Conservation (phyloP, 1,140 invertebrate genomes). For the Penaeus vannamei region DNA sequence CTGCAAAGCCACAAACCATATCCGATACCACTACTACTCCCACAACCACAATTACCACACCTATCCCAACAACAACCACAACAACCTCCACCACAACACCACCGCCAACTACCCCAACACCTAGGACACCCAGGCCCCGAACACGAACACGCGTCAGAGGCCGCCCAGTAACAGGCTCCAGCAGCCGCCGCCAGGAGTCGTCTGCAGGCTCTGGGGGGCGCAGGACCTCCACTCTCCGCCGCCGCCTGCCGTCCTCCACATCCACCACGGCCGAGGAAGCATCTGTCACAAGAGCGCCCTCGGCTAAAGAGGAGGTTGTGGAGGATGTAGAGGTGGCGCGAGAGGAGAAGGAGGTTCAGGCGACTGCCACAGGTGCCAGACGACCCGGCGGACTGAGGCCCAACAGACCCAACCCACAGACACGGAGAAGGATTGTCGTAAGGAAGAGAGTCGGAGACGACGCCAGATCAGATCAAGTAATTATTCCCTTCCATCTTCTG, state of each 20-base stretch:
- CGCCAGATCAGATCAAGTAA: constrained; percentile 48
- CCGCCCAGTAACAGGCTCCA: not conserved
- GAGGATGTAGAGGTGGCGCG: not conserved
- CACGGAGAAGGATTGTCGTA: constrained; percentile 45
- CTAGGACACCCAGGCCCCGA: constrained; percentile 36
- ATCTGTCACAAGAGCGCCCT: not conserved
- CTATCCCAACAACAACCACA: constrained; percentile 29
- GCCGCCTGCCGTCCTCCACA: not conserved
- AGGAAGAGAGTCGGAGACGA: constrained; percentile 40
- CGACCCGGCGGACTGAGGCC: not conserved
- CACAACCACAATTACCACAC: constrained; percentile 32
- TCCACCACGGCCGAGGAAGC: not conserved
- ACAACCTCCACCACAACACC: constrained; percentile 45
- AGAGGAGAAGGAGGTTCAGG: not conserved
- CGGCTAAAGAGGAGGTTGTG: not conserved
- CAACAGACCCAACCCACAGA: not conserved
- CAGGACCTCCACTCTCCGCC: not conserved
- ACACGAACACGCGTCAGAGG: constrained; percentile 23
- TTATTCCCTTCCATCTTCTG: constrained; percentile 37
- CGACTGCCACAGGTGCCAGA: not conserved
- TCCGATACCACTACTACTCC: constrained; percentile 59
- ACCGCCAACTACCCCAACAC: constrained; percentile 42
- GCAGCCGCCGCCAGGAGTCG: not conserved
- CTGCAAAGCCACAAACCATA: constrained; percentile 24
- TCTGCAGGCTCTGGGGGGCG: constrained; percentile 4